These are phyloP conservation scores for Chironomus striatipennis DNA, from an alignment of 1,140 invertebrate species.

Conservation along the genomic window DNA sequence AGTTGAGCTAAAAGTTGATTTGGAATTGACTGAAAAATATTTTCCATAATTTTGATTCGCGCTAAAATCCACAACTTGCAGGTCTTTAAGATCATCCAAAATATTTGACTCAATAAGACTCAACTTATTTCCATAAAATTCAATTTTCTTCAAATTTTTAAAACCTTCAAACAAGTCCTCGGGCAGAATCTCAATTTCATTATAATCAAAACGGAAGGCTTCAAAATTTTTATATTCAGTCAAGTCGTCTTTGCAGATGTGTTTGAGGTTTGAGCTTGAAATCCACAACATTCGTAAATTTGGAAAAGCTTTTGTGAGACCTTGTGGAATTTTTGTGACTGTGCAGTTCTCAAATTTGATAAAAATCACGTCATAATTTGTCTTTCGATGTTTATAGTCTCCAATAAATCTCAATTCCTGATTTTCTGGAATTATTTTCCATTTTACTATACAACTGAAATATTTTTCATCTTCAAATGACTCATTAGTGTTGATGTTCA, in stretches of 20 bases:
- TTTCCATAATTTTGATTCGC: neutral
- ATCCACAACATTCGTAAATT: neutral
- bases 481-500: too few species aligned
- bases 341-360: neutral
- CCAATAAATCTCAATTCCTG: too few species aligned
- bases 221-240: too few species aligned
- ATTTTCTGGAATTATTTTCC: too few species aligned
- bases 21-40: too few species aligned
- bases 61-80: neutral
- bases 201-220: too few species aligned
- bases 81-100: neutral
- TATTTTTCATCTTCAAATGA: too few species aligned
- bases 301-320: neutral
- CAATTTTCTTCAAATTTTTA: neutral
- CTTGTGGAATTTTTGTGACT: neutral
- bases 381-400: too few species aligned
- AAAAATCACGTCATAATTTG: slow-evolving; percentile 81
- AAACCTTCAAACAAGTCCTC: neutral
- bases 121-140: neutral
- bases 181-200: neutral
- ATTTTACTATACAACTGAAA: too few species aligned
- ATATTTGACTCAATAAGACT: neutral
- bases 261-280: neutral
- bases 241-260: neutral
- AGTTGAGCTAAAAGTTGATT: too few species aligned